A percentile compares a stretch with the other conserved stretches of the same genome.
Conservation (phyloP, 2,113 vertebrate genomes). For the Glareola pratincola region DNA sequence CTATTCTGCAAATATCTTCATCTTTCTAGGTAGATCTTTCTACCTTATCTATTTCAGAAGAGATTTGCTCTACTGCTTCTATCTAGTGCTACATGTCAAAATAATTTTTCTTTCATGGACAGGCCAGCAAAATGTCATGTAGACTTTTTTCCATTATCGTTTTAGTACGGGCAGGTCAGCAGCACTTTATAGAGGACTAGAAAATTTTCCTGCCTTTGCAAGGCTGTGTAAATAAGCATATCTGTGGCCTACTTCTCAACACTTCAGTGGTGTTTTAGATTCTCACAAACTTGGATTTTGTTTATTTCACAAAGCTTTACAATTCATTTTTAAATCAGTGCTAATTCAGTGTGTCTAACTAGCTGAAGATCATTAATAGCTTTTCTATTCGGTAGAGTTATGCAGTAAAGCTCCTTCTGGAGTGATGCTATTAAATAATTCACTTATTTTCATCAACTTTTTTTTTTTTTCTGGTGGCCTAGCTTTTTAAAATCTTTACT, state of each 20-base stretch:
- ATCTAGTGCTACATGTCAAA: constrained; percentile 27
- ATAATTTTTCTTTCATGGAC: constrained; percentile 15
- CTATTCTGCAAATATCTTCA: constrained; percentile 12
- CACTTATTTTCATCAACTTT: not conserved
- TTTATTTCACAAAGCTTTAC: not conserved
- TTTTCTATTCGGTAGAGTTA: not conserved
- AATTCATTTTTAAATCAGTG: not conserved
- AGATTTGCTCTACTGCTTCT: constrained; percentile 43
- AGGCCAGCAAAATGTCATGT: constrained; percentile 33
- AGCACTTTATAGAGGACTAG: not conserved
- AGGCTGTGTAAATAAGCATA: not conserved
- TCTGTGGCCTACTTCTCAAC: constrained; percentile 3
- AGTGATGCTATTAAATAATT: constrained; percentile 25
- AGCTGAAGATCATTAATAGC: constrained; percentile 15
- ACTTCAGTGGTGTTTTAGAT: not conserved
- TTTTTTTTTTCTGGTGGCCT: not conserved
- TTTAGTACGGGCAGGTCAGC: not conserved
- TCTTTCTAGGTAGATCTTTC: constrained; percentile 15
- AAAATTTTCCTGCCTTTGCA: not conserved
- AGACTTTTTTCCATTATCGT: constrained; percentile 6
- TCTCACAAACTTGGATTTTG: not conserved
- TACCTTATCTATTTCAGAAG: constrained; percentile 14
- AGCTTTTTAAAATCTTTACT: not conserved
- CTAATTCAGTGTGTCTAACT: constrained; percentile 27
- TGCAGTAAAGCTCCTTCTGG: not conserved